Percentiles rank a stretch among this genome's conserved stretches.
phyloP scores from a whole-genome alignment of 1,140 invertebrate genomes.

The Drosophila truncata region DNA sequence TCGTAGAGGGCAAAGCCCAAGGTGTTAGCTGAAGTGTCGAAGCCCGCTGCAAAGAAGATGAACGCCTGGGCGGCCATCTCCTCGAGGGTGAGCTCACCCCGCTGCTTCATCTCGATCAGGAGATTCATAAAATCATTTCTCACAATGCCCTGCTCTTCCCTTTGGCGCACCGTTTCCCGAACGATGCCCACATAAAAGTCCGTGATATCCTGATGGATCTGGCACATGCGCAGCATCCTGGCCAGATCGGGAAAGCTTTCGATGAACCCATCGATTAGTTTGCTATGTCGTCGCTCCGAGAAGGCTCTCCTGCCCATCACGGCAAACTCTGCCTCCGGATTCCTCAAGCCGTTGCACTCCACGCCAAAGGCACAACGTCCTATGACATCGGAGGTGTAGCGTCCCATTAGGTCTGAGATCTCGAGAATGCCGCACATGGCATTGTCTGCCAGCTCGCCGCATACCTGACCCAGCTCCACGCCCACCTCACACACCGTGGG shows the following conservation, averaged over 20 bases:
- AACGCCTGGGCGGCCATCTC: slow-evolving; percentile 84
- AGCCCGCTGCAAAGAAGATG: slow-evolving; percentile 87
- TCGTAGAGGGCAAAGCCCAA: slow-evolving; percentile 87
- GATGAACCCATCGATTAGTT: slow-evolving; percentile 65
- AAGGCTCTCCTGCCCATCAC: slow-evolving; percentile 79
- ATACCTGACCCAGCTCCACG: slow-evolving; percentile 46
- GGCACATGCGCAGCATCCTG: slow-evolving; percentile 54
- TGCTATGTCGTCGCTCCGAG: slow-evolving; percentile 50
- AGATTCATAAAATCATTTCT: slow-evolving; percentile 87
- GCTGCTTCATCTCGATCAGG: slow-evolving; percentile 84
- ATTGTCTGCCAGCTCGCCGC: slow-evolving; percentile 64
- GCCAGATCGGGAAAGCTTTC: slow-evolving; percentile 67
- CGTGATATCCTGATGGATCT: slow-evolving; percentile 82
- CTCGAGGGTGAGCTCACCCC: slow-evolving; percentile 59
- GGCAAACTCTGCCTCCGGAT: slow-evolving; percentile 86
- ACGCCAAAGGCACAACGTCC: slow-evolving; percentile 88
- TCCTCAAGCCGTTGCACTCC: slow-evolving; percentile 86
- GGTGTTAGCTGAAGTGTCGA: slow-evolving; percentile 88
- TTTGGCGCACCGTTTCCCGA: slow-evolving; percentile 85
- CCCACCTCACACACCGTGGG: slow-evolving; percentile 85
- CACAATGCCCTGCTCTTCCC: slow-evolving; percentile 85
- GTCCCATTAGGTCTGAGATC: slow-evolving; percentile 85
- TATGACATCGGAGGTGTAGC: slow-evolving; percentile 89
- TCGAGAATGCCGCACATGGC: slow-evolving; percentile 67
- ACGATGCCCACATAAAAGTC: slow-evolving; percentile 86